Evolutionary conservation across 1,140 invertebrate genomes (phyloP), one percentile per base, ranked within the genome.

Genomic region (Zaprionus nigranus): DNA sequence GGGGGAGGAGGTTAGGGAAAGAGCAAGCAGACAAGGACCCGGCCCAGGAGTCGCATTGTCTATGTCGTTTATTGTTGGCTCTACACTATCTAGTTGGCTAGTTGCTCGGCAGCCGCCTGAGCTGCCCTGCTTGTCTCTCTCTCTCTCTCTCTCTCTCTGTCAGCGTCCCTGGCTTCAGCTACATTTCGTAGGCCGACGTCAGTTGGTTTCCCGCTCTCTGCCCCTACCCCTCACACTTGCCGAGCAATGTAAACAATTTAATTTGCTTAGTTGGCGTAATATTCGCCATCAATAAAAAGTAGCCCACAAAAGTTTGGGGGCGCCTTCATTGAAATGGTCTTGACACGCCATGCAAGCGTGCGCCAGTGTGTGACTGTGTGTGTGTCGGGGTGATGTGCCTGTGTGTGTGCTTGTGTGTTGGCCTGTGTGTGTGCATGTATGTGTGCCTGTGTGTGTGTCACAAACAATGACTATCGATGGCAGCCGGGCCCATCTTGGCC

Each of bases 211-310:
- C n/a, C 40, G 28, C 28, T 7, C 28, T 30, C 28, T 2, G 7
- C n/a, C 40, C 6, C 4, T 38, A 22, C 24, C 13, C 70, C 62
- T 26, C 51, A 36, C 3, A 20, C 28, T 20, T 20, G 43, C 17
- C 20, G n/a, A n/a, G 24, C 85, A 90, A 74, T 88, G 85, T 85
- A 88, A 90, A 90, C 85, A 88, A 88, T 88, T 88, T 88, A 88
- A 88, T 88, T 88, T 90, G 85, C 85, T 88, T 88, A 88, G 85
- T 88, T 88, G 85, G 85, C 85, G 85, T 88, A 81, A 88, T 88
- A 90, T 88, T 84, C 84, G 85, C 71, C 81, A 87, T 88, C 83
- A 83, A 88, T 88, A 88, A 87, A 78, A 74, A 71, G 76, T 72
- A 59, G 59, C 36, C 46, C 17, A 70, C 62, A 63, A 64, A 73